Conservation (phyloP, 2,888 invertebrate species). For the Cerceris ruficornis region DNA sequence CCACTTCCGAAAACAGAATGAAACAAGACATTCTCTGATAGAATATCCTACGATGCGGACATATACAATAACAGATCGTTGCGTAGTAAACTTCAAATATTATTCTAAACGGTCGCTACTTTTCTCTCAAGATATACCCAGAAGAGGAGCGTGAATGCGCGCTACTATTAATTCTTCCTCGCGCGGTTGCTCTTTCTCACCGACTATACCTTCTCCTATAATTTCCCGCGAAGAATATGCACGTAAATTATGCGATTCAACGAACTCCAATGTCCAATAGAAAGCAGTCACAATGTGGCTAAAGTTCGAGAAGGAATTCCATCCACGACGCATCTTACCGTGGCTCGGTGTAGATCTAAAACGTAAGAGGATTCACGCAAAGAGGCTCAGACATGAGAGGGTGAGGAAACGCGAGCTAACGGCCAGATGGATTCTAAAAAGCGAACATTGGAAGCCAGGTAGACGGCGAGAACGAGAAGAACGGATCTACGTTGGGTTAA, state of each 20-base stretch:
- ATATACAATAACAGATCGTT: too few species aligned
- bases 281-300: not conserved
- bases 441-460: conserved; percentile 8
- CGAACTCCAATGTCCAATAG: conserved; percentile 7
- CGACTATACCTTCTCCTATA: too few species aligned
- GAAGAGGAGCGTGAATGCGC: too few species aligned
- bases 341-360: conserved; percentile 38
- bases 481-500: not conserved
- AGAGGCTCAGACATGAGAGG: conserved; percentile 27
- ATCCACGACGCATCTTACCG: conserved; percentile 4
- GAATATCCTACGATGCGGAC: too few species aligned
- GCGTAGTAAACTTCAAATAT: too few species aligned
- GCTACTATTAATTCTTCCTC: too few species aligned
- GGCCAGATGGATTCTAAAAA: conserved; percentile 28
- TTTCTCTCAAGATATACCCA: too few species aligned
- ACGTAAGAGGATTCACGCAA: conserved; percentile 40
- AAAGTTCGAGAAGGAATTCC: conserved; percentile 7
- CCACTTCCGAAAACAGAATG: too few species aligned
- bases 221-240: too few species aligned
- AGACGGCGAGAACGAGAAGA: conserved; percentile 8
- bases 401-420: conserved; percentile 34
- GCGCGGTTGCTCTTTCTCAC: too few species aligned
- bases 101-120: too few species aligned
- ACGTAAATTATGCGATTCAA: not conserved
- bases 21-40: too few species aligned